Percentiles rank a stretch among this genome's conserved stretches.
Evolutionary conservation across 1,140 invertebrate species (phyloP).

Genomic region (Drosophila busckii): DNA sequence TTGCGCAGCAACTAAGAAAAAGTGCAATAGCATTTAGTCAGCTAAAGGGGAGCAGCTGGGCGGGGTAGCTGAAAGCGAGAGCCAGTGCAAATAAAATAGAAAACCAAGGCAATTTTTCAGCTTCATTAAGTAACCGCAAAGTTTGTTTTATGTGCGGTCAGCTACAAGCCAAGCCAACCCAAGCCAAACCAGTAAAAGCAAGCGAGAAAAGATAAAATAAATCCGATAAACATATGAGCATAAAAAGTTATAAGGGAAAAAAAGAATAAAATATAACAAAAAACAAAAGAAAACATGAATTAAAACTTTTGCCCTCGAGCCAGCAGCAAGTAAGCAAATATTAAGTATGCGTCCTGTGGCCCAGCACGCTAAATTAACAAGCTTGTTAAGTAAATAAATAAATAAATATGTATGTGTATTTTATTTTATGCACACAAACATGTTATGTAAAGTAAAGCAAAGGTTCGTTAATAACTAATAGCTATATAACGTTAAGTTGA

Average conservation of each 20-base stretch:
- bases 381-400: too few species aligned
- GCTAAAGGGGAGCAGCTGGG: constrained; percentile 4
- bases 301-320: background rate
- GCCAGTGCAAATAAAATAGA: constrained; percentile 56
- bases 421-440: too few species aligned
- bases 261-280: constrained; percentile 14
- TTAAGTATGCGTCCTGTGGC: constrained; percentile 11
- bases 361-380: background rate
- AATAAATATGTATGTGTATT: too few species aligned
- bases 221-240: constrained; percentile 35
- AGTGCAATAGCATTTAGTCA: constrained; percentile 32
- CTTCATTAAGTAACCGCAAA: constrained; percentile 66
- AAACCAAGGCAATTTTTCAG: constrained; percentile 62
- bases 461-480: too few species aligned
- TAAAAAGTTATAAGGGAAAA: constrained; percentile 8
- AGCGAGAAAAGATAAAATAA: constrained; percentile 23
- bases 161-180: constrained; percentile 25
- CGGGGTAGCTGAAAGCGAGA: constrained; percentile 6
- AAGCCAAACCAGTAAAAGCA: background rate
- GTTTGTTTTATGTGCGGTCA: constrained; percentile 60
- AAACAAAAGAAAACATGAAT: constrained; percentile 3
- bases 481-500: too few species aligned
- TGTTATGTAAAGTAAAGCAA: too few species aligned
- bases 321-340: constrained; percentile 4
- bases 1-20: constrained; percentile 27